Evolutionary conservation across 2,797 vertebrate genomes (phyloP), one percentile per base, ranked within the genome.

Genomic region (Channallabes apus): DNA sequence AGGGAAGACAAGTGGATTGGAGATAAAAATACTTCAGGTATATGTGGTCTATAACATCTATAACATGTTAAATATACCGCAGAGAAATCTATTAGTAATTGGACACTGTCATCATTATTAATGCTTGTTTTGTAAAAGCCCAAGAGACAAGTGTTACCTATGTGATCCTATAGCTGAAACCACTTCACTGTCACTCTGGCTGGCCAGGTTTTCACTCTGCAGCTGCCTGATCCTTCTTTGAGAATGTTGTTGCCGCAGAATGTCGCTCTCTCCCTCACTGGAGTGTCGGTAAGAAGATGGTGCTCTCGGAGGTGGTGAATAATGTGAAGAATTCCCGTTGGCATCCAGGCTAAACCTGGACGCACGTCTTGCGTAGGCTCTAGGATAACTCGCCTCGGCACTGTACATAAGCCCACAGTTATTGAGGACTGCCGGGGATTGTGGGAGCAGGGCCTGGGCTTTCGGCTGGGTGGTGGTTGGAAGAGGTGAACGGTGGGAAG

Each of bases 161-260:
- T 90, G 91, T 15, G 92, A 93, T 83, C 92, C 93, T n/a, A 88
- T 81, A 5, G 92, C 92, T 32, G 88, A 87, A 29, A 91, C 92
- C 1, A 92, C 91, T 1, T 95, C 94, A n/a, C 93, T 92, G 90
- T 94, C 93, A 4, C 93, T 95, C 88, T 93, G 93, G 89, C 90
- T 93, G 88, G 92, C 89, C n/a, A 73, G 3, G 87, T 92, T 73
- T 91, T 92, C 4, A 80, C 4, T 87, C 90, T 4, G 89, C 89
- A 2, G 89, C 88, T 51, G 87, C 83, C 84, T 88, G 75, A 85
- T 87, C 72, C 88, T 87, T 84, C 85, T 88, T 24, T 82, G 80
- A 20, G 89, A 87, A 38, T 82, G 86, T 2, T 85, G 77, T 17
- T 86, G 77, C 73, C 86, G 58, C 86, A 80, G 41, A 51, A 75